Evolutionary conservation across 2,113 vertebrate species (phyloP), one percentile per base, ranked within the genome.

Genomic region (Electrona antarctica): DNA sequence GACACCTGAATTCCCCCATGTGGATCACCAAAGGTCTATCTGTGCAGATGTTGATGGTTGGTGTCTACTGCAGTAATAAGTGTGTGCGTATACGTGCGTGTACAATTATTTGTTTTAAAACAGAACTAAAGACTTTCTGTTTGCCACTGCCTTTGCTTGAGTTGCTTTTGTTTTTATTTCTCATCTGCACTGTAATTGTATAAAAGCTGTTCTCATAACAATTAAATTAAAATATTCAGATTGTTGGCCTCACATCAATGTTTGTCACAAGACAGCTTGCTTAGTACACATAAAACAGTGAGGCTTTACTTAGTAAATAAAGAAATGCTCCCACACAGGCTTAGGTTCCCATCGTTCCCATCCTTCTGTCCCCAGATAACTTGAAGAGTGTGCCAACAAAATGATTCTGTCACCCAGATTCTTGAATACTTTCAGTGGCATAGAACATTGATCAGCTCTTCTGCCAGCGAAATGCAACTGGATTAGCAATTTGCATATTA

Each of bases 121-220:
- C 78, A 73, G 71, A 79, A 83, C 73, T 83, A 56, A 48, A 77
- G 74, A 75, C 54, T 64, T 2, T 9, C 67, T 49, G 80, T 81
- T 78, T 67, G 54, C 21, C 0, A 59, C 15, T 52, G 50, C 9
- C 50, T 7, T 52, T 52, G 50, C 7, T 52, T 52, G 50, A 52
- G 21, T 11, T n/a, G n/a, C n/a, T n/a, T 41, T 41, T 41, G 33
- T 41, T 41, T 41, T 41, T 6, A 41, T 41, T 41, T 41, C 5
- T 41, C 33, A 1, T 41, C 33, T 41, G 33, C 33, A 41, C 33
- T 41, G 1, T 41, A 41, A 6, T 41, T 33, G 4, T 33, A 33
- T 2, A 33, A 2, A 33, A 33, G 29, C 29, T 33, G 29, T 33
- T 33, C 4, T 33, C 4, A 33, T 41, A 41, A 41, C 33, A 41